These are phyloP conservation scores for Pogonognathellus flavescens DNA, from an alignment of 1,140 invertebrate genomes.

Conservation along the genomic window DNA sequence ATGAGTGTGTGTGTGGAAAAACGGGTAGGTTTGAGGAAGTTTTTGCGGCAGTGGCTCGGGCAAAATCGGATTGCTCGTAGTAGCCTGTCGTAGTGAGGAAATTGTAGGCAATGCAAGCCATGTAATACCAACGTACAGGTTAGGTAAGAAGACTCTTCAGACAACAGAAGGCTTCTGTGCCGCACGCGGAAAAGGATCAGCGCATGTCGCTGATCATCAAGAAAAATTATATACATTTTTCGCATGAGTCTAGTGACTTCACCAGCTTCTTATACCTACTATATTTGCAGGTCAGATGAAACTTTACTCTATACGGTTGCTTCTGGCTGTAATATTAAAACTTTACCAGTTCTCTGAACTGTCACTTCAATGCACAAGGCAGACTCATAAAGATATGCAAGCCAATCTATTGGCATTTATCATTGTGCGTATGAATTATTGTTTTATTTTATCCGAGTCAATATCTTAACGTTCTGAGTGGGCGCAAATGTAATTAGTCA, in stretches of 20 bases:
- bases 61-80: slow-evolving; percentile 59
- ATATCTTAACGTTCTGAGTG: too few species aligned
- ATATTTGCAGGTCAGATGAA: slow-evolving; percentile 34
- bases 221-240: slow-evolving; percentile 61
- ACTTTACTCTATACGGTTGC: not conserved
- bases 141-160: slow-evolving; percentile 4
- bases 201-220: slow-evolving; percentile 59
- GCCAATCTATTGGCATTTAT: not conserved
- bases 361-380: slow-evolving; percentile 32
- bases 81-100: slow-evolving; percentile 44
- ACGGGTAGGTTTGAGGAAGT: slow-evolving; percentile 59
- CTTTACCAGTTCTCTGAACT: slow-evolving; percentile 36
- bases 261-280: not conserved
- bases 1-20: slow-evolving; percentile 64
- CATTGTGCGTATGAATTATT: too few species aligned
- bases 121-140: slow-evolving; percentile 14
- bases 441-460: too few species aligned
- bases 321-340: slow-evolving; percentile 21
- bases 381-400: slow-evolving; percentile 2
- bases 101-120: slow-evolving; percentile 23
- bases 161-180: slow-evolving; percentile 54
- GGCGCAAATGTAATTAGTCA: too few species aligned
- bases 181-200: slow-evolving; percentile 49
- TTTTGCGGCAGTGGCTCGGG: slow-evolving; percentile 61
- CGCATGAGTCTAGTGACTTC: slow-evolving; percentile 26